Conservation (phyloP, 2,113 vertebrate species). For the Silurus asotus region DNA sequence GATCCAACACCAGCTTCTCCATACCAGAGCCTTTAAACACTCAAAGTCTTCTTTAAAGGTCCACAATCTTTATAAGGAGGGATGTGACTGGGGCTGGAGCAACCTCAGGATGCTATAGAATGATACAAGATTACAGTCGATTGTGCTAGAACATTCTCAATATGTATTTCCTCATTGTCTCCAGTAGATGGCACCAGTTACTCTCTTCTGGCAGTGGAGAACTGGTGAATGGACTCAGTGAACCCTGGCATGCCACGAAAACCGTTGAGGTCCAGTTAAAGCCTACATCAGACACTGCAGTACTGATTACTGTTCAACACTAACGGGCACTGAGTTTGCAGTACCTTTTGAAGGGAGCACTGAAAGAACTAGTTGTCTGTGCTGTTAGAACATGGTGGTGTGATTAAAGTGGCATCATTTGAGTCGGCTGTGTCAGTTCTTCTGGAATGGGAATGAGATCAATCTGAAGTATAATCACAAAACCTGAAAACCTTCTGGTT, state of each 20-base stretch:
- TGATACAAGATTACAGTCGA: not conserved
- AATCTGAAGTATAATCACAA: not conserved
- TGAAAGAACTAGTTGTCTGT: not conserved
- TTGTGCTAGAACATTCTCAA: not conserved
- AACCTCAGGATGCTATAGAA: too few species aligned
- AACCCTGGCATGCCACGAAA: conserved; percentile 21
- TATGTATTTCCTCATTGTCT: not conserved
- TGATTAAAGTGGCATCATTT: not conserved
- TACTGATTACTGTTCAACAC: not conserved
- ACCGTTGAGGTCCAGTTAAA: conserved; percentile 4
- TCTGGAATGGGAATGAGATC: not conserved
- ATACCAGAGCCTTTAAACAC: too few species aligned
- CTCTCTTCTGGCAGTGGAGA: not conserved
- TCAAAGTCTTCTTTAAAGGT: too few species aligned
- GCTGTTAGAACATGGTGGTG: not conserved
- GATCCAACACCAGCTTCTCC: too few species aligned
- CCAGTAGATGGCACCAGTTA: conserved; percentile 48
- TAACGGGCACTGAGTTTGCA: not conserved
- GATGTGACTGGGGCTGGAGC: too few species aligned
- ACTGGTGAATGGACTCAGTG: conserved; percentile 17
- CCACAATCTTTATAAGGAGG: too few species aligned
- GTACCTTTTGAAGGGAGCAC: not conserved
- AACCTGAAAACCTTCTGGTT: not conserved
- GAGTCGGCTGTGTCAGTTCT: not conserved
- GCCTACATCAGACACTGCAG: not conserved